phyloP scores from a whole-genome alignment of 2,797 vertebrate genomes.

The Phoebastria nigripes region DNA sequence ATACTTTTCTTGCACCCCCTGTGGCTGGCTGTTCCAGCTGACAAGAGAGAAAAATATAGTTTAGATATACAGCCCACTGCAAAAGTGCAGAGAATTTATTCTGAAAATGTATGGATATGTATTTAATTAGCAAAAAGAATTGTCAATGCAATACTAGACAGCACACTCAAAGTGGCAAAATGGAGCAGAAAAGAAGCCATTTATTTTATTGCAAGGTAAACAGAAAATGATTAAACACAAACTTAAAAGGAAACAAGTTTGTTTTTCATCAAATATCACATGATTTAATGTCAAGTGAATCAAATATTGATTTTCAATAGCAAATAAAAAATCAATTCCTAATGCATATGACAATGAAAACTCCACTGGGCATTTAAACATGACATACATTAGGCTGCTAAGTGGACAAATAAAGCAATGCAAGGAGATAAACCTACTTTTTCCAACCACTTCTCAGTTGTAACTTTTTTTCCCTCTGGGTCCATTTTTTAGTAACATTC shows the following conservation, averaged over 20 bases:
- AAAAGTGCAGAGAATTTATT: slow-evolving; percentile 21
- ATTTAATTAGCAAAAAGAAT: neutral
- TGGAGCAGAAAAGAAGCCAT: neutral
- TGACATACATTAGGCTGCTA: neutral
- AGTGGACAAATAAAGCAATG: neutral
- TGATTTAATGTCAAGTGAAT: neutral
- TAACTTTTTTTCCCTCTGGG: neutral
- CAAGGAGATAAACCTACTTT: neutral
- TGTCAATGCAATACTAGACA: neutral
- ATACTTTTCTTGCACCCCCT: slow-evolving; percentile 5
- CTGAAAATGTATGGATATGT: neutral
- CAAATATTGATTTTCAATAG: slow-evolving; percentile 48
- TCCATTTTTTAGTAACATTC: slow-evolving; percentile 1
- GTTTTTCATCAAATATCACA: slow-evolving; percentile 17
- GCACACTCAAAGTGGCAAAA: neutral
- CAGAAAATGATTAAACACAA: slow-evolving; percentile 26
- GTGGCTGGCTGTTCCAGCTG: neutral
- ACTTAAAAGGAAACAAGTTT: neutral
- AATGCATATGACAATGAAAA: neutral
- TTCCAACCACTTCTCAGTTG: neutral
- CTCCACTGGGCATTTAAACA: neutral
- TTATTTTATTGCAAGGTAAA: slow-evolving; percentile 20
- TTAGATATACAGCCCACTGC: neutral
- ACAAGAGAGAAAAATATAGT: neutral
- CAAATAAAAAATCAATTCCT: slow-evolving; percentile 8